Base-by-base conservation (phyloP, 2,888 invertebrate species). In the Napeogenes sylphis region DNA sequence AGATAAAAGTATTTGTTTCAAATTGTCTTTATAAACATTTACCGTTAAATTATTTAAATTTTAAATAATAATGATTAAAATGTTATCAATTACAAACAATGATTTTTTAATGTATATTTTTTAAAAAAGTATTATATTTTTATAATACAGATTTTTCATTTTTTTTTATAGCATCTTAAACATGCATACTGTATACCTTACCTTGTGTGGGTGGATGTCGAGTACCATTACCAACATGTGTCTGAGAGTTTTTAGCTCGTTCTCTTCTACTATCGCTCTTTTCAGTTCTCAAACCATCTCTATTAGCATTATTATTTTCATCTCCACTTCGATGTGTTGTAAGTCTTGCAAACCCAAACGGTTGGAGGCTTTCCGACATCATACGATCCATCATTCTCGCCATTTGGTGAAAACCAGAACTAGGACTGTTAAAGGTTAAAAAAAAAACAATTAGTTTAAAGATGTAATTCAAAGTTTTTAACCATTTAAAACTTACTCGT, bases 311-410 rank as follows among this genome's bases (percentile, higher is more conserved):
- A n/a, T 71, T 73, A 12, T 75, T 74, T 8, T 73, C 73, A 62
- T 80, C 75, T 3, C 77, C 78, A 77, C 85, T 71, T 32, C 91
- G 85, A 61, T 92, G 91, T 8, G 92, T 87, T 45, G 93, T 92
- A 80, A 94, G 92, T 76, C 93, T 91, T 42, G 94, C 93, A 77
- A 92, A 93, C 51, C 93, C 92, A 74, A 93, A 93, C 35, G 94
- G 94, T 68, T 93, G 92, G 70, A 94, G 88, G 62, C 93, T 92
- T 72, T 94, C 94, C 63, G 92, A 83, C 81, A 94, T 93, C 78
- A 94, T 89, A 2, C 94, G 92, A 76, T 94, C 94, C 94, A 94
- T 94, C 94, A 94, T 94, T 58, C 93, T 88, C 58, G 94, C 94
- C 92, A 94, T 93, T 73, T 94, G 94, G 73, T 94, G 93, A 68